phyloP scores from a whole-genome alignment of 1,140 invertebrate genomes.

The Drosophila biarmipes region DNA sequence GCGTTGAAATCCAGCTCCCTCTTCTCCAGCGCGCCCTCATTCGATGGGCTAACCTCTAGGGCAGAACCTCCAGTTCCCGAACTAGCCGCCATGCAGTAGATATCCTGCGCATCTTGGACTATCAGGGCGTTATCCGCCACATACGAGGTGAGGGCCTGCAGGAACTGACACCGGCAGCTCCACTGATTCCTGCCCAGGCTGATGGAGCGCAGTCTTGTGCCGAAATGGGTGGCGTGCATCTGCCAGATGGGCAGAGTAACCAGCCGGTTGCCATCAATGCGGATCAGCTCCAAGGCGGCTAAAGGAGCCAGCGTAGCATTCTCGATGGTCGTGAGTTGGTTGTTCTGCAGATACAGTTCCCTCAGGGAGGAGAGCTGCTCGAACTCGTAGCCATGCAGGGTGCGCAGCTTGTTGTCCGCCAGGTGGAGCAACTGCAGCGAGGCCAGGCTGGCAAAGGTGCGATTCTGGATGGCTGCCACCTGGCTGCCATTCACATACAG shows the following conservation, averaged over 20 bases:
- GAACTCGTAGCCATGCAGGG: slow-evolving; percentile 95
- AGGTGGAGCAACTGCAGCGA: slow-evolving; percentile 93
- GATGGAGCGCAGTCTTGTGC: slow-evolving; percentile 88
- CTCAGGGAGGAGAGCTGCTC: slow-evolving; percentile 92
- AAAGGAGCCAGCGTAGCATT: slow-evolving; percentile 92
- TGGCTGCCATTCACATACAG: slow-evolving; percentile 94
- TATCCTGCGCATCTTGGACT: slow-evolving; percentile 90
- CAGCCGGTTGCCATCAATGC: slow-evolving; percentile 93
- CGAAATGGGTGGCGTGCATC: slow-evolving; percentile 85
- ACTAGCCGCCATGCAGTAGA: slow-evolving; percentile 91
- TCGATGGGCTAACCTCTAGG: slow-evolving; percentile 51
- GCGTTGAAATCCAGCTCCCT: slow-evolving; percentile 92
- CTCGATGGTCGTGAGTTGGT: slow-evolving; percentile 90
- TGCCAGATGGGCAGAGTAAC: slow-evolving; percentile 94
- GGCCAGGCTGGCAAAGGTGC: slow-evolving; percentile 95
- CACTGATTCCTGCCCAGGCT: slow-evolving; percentile 92
- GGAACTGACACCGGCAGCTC: slow-evolving; percentile 95
- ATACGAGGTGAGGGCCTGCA: slow-evolving; percentile 93
- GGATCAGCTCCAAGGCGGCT: slow-evolving; percentile 91
- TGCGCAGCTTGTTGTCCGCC: slow-evolving; percentile 92
- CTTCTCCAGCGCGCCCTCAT: slow-evolving; percentile 71
- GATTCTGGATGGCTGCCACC: slow-evolving; percentile 94
- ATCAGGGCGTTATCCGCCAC: slow-evolving; percentile 92
- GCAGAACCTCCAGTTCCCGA: slow-evolving; percentile 72
- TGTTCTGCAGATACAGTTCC: slow-evolving; percentile 95